Evolutionary conservation across 2,113 vertebrate genomes (phyloP), one percentile per base, ranked within the genome.

Genomic region (Ailurus styani): DNA sequence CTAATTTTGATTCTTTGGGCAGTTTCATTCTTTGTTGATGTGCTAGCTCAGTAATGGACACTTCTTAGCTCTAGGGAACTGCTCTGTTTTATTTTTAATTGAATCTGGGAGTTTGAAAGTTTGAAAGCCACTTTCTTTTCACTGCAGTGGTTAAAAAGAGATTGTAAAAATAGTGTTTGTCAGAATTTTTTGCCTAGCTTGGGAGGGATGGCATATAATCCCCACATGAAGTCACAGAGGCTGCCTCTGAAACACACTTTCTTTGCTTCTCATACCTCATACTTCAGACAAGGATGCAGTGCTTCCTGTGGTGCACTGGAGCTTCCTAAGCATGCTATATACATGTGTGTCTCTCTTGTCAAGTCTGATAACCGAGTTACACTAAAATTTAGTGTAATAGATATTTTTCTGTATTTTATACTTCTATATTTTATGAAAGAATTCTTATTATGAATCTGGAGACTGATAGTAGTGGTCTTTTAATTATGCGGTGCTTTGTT

Each of bases 1-100:
- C 47, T 96, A 98, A 97, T 95, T 96, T 84, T 97, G 15, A 93
- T 93, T 98, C 60, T 93, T 29, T 87, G 72, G 37, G n/a, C 89
- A 97, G 73, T 91, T 86, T 84, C 37, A 95, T 96, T 97, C 85
- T 92, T 73, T 97, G 70, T 85, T 96, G 29, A n/a, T 91, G 62
- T 95, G 95, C 72, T 95, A 62, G 84, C 37, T 94, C 40, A 96
- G 93, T 86, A 97, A 79, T 29, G 70, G 72, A 96, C 72, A 86
- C 12, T 87, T 92, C 68, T 93, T 77, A 79, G 27, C 85, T 91
- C 77, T 83, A 89, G 83, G 70, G 87, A 97, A 92, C 3, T 3
- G 1, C 37, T 97, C 34, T 93, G 0, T 95, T 98, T 93, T 87
- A 93, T 42, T 95, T 5, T 4, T 57, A 95, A 77, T 87, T 97